Conservation (phyloP, 2,797 vertebrate species). For the Chrosomus eos region DNA sequence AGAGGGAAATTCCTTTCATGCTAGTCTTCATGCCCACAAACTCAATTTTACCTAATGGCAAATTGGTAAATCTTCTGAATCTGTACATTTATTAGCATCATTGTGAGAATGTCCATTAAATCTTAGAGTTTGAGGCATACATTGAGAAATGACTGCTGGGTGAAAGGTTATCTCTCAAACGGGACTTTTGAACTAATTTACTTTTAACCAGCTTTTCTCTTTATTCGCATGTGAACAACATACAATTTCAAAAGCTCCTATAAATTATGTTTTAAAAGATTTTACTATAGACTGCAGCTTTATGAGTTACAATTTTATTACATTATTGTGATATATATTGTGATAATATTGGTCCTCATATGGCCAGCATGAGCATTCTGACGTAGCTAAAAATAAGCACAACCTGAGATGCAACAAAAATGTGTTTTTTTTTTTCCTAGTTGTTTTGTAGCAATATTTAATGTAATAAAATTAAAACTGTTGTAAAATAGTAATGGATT, state of each 20-base stretch:
- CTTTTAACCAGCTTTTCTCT: not conserved
- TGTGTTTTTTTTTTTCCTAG: too few relatives aligned
- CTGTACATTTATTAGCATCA: constrained; percentile 3
- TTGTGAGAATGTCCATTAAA: not conserved
- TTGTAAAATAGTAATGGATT: too few relatives aligned
- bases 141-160: not conserved
- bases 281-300: not conserved
- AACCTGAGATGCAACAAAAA: too few relatives aligned
- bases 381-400: not conserved
- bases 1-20: constrained; percentile 18
- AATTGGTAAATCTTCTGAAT: not conserved
- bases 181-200: constrained; percentile 7
- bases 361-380: not conserved
- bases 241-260: not conserved
- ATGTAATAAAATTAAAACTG: too few relatives aligned
- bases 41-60: not conserved
- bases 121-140: not conserved
- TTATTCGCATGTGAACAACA: not conserved
- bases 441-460: too few relatives aligned
- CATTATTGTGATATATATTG: not conserved
- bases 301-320: not conserved
- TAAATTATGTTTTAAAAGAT: not conserved
- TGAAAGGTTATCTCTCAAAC: not conserved
- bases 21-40: not conserved
- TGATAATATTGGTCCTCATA: not conserved